Percentiles rank a stretch among this genome's conserved stretches.
These are phyloP conservation scores for Myodes glareolus DNA, from an alignment of 2,113 vertebrate genomes.

Conservation along the genomic window DNA sequence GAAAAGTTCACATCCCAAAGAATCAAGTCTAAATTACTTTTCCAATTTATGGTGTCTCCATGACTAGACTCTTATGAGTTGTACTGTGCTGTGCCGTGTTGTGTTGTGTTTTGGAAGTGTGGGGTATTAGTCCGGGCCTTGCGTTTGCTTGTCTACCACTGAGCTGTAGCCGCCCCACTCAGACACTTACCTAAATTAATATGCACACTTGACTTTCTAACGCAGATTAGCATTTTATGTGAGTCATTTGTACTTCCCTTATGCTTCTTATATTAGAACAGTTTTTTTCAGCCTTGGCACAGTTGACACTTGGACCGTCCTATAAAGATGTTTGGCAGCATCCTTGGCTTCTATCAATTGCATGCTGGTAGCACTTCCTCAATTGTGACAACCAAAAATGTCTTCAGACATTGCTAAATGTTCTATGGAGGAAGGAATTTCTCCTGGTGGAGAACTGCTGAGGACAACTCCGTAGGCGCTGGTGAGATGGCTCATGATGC, in stretches of 20 bases:
- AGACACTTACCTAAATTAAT: not conserved
- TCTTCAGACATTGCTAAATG: conserved; percentile 14
- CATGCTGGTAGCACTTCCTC: not conserved
- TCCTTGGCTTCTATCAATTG: conserved; percentile 21
- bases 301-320: not conserved
- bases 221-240: conserved; percentile 59
- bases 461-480: not conserved
- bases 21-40: conserved; percentile 40
- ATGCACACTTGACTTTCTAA: conserved; percentile 30
- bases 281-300: conserved; percentile 24
- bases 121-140: not conserved
- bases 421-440: not conserved
- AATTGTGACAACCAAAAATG: conserved; percentile 44
- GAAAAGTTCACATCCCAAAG: conserved; percentile 35
- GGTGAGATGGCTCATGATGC: not conserved
- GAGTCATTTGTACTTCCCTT: not conserved
- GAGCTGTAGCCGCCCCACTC: not conserved
- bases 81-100: not conserved
- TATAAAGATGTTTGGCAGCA: conserved; percentile 47
- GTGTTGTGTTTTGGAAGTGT: not conserved
- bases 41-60: conserved; percentile 27
- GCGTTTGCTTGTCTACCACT: not conserved
- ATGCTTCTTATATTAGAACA: not conserved
- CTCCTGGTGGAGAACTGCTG: conserved; percentile 28
- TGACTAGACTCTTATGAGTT: not conserved